A percentile compares a stretch with the other conserved stretches of the same genome.
phyloP scores from a whole-genome alignment of 2,113 vertebrate genomes.

The Pluvialis apricaria region DNA sequence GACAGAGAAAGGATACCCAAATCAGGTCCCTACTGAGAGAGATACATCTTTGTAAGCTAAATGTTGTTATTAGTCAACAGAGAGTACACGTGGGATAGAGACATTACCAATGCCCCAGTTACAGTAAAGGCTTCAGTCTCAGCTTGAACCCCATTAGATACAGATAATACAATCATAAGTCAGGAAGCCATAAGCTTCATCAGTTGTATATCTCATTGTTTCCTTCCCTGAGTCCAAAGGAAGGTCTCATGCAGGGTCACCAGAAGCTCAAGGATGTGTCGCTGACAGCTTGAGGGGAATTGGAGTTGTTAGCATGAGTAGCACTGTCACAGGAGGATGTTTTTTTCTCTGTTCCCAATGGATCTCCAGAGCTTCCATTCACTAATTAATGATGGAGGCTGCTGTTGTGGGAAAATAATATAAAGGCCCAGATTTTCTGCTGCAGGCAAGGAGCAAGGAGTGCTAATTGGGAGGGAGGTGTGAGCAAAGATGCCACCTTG shows the following conservation, averaged over 20 bases:
- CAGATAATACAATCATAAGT: not conserved
- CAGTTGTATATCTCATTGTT: not conserved
- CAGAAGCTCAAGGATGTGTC: constrained; percentile 19
- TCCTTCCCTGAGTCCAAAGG: not conserved
- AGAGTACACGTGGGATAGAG: not conserved
- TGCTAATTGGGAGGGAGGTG: constrained; percentile 64
- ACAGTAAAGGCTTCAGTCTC: not conserved
- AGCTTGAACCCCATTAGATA: not conserved
- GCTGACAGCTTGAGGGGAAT: constrained; percentile 34
- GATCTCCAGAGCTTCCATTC: constrained; percentile 34
- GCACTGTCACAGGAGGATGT: not conserved
- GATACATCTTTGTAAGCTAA: not conserved
- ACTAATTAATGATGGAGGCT: constrained; percentile 59
- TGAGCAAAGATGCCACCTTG: constrained; percentile 55
- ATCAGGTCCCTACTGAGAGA: not conserved
- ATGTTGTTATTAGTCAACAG: not conserved
- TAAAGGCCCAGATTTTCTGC: constrained; percentile 66
- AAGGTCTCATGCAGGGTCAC: constrained; percentile 16
- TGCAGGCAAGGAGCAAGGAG: constrained; percentile 58
- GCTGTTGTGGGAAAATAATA: constrained; percentile 63
- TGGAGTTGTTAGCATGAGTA: constrained; percentile 17
- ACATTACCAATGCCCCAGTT: not conserved
- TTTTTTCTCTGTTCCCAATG: constrained; percentile 23
- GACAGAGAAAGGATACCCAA: not conserved
- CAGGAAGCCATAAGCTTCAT: not conserved